A percentile compares a stretch with the other conserved stretches of the same genome.
Evolutionary conservation across 2,113 vertebrate species (phyloP).

Genomic region (Rhea pennata): DNA sequence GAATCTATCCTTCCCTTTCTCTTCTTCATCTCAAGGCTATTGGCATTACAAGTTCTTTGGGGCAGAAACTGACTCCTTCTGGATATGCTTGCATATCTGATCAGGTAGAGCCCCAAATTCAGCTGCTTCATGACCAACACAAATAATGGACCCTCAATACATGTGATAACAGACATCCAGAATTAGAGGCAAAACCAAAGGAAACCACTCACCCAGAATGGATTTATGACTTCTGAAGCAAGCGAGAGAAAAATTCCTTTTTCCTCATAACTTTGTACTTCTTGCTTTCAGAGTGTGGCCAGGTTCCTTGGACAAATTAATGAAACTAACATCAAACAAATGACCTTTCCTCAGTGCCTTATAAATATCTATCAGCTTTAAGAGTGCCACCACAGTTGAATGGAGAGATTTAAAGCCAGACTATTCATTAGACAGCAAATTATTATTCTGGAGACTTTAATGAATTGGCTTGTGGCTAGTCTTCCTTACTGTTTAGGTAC

Average conservation of each 20-base stretch:
- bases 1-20: background rate
- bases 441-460: constrained; percentile 60
- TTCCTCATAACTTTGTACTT: background rate
- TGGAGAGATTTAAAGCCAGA: constrained; percentile 65
- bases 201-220: background rate
- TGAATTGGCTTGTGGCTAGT: constrained; percentile 62
- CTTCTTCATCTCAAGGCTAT: background rate
- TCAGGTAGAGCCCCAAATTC: background rate
- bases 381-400: constrained; percentile 52
- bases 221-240: background rate
- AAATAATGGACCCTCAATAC: background rate
- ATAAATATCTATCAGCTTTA: constrained; percentile 58
- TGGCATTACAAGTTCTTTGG: background rate
- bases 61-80: background rate
- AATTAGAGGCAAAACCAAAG: background rate
- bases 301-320: constrained; percentile 33
- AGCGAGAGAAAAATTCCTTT: background rate
- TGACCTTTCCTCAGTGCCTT: constrained; percentile 54
- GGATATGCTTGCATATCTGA: background rate
- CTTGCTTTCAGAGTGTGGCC: background rate
- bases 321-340: constrained; percentile 38
- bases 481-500: constrained; percentile 34
- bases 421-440: constrained; percentile 67
- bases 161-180: background rate
- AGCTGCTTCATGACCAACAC: background rate